phyloP scores from a whole-genome alignment of 2,888 invertebrate species.

The Netelia virgata region DNA sequence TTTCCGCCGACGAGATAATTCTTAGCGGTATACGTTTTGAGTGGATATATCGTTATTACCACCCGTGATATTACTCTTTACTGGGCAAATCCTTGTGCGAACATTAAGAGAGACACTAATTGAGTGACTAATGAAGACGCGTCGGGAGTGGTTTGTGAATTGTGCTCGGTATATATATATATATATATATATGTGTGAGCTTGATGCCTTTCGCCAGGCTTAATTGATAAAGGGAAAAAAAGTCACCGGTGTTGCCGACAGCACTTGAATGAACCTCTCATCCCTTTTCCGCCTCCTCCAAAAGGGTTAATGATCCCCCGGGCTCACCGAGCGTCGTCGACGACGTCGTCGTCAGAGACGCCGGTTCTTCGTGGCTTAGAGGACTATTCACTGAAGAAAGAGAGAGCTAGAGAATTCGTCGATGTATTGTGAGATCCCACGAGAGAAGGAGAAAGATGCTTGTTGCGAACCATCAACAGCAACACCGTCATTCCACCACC shows the following conservation, averaged over 20 bases:
- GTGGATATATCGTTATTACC: slow-evolving; percentile 18
- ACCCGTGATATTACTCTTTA: slow-evolving; percentile 9
- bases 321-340: slow-evolving; percentile 40
- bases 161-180: slow-evolving; percentile 2
- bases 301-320: slow-evolving; percentile 62
- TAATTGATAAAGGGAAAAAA: slow-evolving; percentile 64
- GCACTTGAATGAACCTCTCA: slow-evolving; percentile 58
- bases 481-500: slow-evolving; percentile 38
- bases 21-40: slow-evolving; percentile 22
- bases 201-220: slow-evolving; percentile 44
- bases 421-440: slow-evolving; percentile 28
- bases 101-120: slow-evolving; percentile 51
- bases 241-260: slow-evolving; percentile 62
- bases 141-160: slow-evolving; percentile 21
- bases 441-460: slow-evolving; percentile 17
- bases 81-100: slow-evolving; percentile 43
- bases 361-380: slow-evolving; percentile 45
- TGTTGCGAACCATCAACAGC: slow-evolving; percentile 14
- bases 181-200: background rate
- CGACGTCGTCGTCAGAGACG: slow-evolving; percentile 29
- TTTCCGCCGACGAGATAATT: slow-evolving; percentile 20
- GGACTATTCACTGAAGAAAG: slow-evolving; percentile 54
- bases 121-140: slow-evolving; percentile 57
- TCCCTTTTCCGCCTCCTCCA: slow-evolving; percentile 8
- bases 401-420: slow-evolving; percentile 16